Evolutionary conservation across 2,888 invertebrate species (phyloP).

Genomic region (Sympetrum striolatum): DNA sequence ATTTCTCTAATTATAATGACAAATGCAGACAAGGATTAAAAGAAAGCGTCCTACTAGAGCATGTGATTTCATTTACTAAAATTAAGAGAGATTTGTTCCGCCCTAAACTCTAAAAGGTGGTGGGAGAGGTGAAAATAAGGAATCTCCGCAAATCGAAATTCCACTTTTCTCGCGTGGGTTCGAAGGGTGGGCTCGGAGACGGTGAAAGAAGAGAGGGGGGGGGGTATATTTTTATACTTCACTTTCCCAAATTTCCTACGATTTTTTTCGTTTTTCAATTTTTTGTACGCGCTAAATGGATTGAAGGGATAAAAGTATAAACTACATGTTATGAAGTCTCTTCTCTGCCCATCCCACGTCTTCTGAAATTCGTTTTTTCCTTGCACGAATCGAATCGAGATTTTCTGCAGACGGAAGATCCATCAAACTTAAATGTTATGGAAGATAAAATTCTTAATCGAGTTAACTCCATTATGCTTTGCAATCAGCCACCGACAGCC

Average conservation of each 20-base stretch:
- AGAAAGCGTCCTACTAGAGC: conserved; percentile 6
- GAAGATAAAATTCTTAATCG: not conserved
- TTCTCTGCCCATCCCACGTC: not conserved
- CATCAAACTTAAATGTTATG: not conserved
- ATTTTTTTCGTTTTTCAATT: not conserved
- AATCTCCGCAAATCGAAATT: not conserved
- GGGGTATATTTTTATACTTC: conserved; percentile 2
- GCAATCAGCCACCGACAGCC: no score
- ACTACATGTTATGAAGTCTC: not conserved
- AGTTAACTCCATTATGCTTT: no score
- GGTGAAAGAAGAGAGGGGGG: not conserved
- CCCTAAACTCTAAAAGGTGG: not conserved
- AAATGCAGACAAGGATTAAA: conserved; percentile 19
- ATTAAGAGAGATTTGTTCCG: conserved; percentile 9
- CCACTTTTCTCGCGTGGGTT: not conserved
- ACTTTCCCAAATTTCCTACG: not conserved
- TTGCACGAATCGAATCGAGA: no score
- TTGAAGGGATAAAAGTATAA: not conserved
- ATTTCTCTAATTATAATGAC: conserved; percentile 5
- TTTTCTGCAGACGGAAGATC: not conserved
- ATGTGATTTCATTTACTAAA: conserved; percentile 1
- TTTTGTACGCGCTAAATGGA: not conserved
- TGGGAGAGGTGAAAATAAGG: not conserved
- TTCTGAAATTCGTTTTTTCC: no score
- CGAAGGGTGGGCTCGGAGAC: not conserved